Base-by-base conservation (phyloP, 2,797 vertebrate species). In the Buceros bicornis region DNA sequence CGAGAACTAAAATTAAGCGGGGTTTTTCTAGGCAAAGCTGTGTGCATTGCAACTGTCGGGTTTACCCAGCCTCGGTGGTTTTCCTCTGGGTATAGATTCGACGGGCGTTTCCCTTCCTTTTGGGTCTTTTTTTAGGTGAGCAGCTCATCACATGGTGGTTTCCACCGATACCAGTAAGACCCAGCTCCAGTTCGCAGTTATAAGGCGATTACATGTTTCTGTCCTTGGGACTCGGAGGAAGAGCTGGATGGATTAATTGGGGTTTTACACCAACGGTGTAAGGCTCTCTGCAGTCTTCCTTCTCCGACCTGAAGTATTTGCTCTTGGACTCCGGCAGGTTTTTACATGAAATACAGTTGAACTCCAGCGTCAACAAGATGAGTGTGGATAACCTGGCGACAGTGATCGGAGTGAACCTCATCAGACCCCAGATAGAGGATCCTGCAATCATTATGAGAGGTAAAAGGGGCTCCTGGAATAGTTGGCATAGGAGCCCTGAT, bases 361-460 rank as follows among this genome's bases (percentile, higher is more conserved):
- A 99, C 87, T 98, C 99, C 5, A 98, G 96, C 0, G 82, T 99
- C 90, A 99, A 99, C 95, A 99, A 99, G 97, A 99, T 99, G 99
- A 99, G 98, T 1, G 99, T 99, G 97, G 99, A 99, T 82, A 99
- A 99, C 94, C 95, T 99, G 97, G 99, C 99, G 9, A 99, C 99
- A 1, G 99, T 99, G 93, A 99, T 99, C 84, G 99, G 99, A 15
- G 99, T 99, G 92, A 99, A 99, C 97, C 98, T 99, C 85, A 98
- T 99, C 82, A 99, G 99, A 79, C 99, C 99, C 5, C 99, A 98
- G 96, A 97, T 99, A 13, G 99, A 99, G 94, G 99, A 99, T 60
- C 99, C 99, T 31, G 98, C 99, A 80, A 97, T 97, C 43, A 99
- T 99, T 87, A 99, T 99, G 99, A 99, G 98, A 98, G 99, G 99